Base-by-base conservation (phyloP, 2,797 vertebrate genomes). In the Micromesistius poutassou region DNA sequence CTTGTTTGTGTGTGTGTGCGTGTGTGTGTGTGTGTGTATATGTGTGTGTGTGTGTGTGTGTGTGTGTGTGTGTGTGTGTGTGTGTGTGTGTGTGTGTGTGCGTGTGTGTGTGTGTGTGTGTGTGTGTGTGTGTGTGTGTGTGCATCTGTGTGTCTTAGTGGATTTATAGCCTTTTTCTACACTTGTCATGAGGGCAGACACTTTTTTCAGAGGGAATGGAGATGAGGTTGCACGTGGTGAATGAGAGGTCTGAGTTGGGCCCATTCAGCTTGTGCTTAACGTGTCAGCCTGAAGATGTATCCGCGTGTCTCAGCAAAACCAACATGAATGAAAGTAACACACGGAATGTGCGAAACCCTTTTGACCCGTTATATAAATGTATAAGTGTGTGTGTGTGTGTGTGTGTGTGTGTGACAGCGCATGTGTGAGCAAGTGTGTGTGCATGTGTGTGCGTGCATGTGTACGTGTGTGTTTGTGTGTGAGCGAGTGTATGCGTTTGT, bases 11-110 rank as follows among this genome's bases (percentile, higher is more conserved):
- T 46, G 28, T 30, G 40, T 50, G 73, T 74, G 73, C 22, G 73
- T 50, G 73, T 46, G 73, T 74, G 40, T 30, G 73, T 46, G 73
- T 50, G 73, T 30, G 73, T 74, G 73, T 30, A 12, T 50, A 40
- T 30, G 38, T 46, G 38, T 46, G 73, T 74, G 73, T 86, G 85
- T 81, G 91, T 84, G 74, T 85, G 80, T 88, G 86, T 76, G 80
- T 87, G 78, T 80, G 28, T 28, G 82, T 83, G 77, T 73, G 40
- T 31, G 82, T 73, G 73, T 62, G 77, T 36, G 79, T 76, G 68
- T 76, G 72, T 82, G 86, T 85, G 86, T 84, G 28, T 55, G 40
- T 74, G 42, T 75, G 74, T 55, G 28, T 74, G 30, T 31, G 28
- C 30, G 40, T 31, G 73, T 46, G 73, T 50, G 68, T 71, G 68